Percentiles rank a stretch among this genome's conserved stretches.
Evolutionary conservation across 2,113 vertebrate species (phyloP).

Genomic region (Recurvirostra avosetta): DNA sequence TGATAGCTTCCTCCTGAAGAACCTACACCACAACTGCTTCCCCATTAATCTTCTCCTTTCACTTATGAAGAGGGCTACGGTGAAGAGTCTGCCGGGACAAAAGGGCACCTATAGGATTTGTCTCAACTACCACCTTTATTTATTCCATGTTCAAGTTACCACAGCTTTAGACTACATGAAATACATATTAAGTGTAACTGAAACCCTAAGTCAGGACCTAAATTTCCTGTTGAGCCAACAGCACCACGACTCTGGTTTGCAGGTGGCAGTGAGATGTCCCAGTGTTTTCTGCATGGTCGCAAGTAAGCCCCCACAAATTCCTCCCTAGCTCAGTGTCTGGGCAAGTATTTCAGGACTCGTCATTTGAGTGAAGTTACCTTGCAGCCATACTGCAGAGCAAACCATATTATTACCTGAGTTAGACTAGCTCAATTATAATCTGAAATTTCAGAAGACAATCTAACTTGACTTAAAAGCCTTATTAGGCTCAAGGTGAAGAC

Average conservation of each 20-base stretch:
- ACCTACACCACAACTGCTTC: not conserved
- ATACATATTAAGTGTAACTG: not conserved
- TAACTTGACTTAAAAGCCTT: not conserved
- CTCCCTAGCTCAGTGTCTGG: not conserved
- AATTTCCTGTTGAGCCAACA: not conserved
- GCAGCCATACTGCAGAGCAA: not conserved
- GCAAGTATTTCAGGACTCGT: not conserved
- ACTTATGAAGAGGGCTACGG: not conserved
- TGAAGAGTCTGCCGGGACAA: not conserved
- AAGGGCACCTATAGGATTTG: not conserved
- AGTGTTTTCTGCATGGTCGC: not conserved
- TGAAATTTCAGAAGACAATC: not conserved
- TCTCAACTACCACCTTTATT: not conserved
- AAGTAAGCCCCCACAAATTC: not conserved
- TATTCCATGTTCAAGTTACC: not conserved
- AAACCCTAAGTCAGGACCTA: not conserved
- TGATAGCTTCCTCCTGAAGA: not conserved
- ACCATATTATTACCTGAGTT: not conserved
- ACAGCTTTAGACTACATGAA: not conserved
- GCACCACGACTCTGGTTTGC: rapidly evolving
- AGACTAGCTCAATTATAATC: not conserved
- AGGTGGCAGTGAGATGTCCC: not conserved
- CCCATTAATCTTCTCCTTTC: not conserved
- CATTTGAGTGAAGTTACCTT: not conserved
- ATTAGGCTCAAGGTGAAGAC: not conserved